Evolutionary conservation across 2,797 vertebrate genomes (phyloP).

Genomic region (Brotula barbata): DNA sequence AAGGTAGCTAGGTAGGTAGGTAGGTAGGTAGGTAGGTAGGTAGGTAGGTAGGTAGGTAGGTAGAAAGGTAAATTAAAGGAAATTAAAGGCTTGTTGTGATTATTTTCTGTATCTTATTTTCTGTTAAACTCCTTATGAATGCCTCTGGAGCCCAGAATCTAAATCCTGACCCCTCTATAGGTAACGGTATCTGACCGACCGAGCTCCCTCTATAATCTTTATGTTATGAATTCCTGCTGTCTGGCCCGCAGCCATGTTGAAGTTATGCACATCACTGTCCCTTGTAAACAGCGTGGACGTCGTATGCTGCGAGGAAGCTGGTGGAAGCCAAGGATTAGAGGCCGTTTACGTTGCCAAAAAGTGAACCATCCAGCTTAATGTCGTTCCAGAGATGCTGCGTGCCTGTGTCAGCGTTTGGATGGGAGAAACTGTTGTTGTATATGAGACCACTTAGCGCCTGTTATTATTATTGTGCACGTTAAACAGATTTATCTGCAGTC

Average conservation of each 20-base stretch:
- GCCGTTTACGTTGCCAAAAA: constrained; percentile 31
- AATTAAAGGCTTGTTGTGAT: too few species aligned
- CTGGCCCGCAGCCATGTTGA: constrained; percentile 41
- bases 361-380: constrained; percentile 33
- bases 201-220: constrained; percentile 11
- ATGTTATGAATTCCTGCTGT: constrained; percentile 18
- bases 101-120: too few species aligned
- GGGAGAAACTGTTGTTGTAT: constrained; percentile 21
- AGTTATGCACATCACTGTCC: constrained; percentile 30
- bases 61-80: too few species aligned
- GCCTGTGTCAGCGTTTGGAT: constrained; percentile 30
- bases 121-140: too few species aligned
- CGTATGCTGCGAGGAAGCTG: constrained; percentile 26
- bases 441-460: constrained; percentile 3
- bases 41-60: too few species aligned
- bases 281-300: constrained; percentile 37
- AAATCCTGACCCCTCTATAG: too few species aligned
- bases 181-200: not conserved
- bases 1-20: too few species aligned
- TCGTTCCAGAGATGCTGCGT: constrained; percentile 34
- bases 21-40: too few species aligned
- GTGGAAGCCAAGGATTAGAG: constrained; percentile 29
- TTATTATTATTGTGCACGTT: constrained; percentile 30
- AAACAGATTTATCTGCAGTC: constrained; percentile 43
- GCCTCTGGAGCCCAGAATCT: too few species aligned